A percentile compares a stretch with the other conserved stretches of the same genome.
Conservation (phyloP, 2,797 vertebrate genomes). For the Philypnodon macrostomus region DNA sequence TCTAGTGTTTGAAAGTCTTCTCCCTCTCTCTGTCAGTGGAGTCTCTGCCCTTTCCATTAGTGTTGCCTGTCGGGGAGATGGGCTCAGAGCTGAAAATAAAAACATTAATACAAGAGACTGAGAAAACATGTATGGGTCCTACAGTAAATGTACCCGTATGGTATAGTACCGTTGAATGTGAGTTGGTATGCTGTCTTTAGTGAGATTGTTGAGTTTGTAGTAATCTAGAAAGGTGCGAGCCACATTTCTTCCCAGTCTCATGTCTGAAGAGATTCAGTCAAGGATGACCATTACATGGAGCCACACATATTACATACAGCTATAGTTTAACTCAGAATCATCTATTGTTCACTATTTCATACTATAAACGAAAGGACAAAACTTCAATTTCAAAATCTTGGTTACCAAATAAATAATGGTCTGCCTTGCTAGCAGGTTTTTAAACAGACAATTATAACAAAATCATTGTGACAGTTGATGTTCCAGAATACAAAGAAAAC, state of each 20-base stretch:
- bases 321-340: no score
- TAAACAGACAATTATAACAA: no score
- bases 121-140: constrained; percentile 1
- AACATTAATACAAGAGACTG: constrained; percentile 13
- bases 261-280: constrained; percentile 84
- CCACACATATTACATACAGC: no score
- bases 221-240: constrained; percentile 96
- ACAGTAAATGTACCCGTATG: not conserved
- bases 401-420: no score
- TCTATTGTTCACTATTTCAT: no score
- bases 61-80: constrained; percentile 44
- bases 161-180: constrained; percentile 68
- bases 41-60: constrained; percentile 60
- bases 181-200: constrained; percentile 76
- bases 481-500: no score
- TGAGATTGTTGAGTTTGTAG: constrained; percentile 85
- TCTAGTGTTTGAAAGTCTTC: constrained; percentile 60
- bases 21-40: constrained; percentile 58
- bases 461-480: no score
- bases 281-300: constrained; percentile 49
- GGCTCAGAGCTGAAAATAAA: constrained; percentile 59
- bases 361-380: no score
- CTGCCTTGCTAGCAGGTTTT: no score
- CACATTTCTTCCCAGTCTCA: constrained; percentile 94
- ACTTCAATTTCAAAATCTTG: no score